Evolutionary conservation across 2,113 vertebrate species (phyloP).

Genomic region (Tretioscincus oriximinensis): DNA sequence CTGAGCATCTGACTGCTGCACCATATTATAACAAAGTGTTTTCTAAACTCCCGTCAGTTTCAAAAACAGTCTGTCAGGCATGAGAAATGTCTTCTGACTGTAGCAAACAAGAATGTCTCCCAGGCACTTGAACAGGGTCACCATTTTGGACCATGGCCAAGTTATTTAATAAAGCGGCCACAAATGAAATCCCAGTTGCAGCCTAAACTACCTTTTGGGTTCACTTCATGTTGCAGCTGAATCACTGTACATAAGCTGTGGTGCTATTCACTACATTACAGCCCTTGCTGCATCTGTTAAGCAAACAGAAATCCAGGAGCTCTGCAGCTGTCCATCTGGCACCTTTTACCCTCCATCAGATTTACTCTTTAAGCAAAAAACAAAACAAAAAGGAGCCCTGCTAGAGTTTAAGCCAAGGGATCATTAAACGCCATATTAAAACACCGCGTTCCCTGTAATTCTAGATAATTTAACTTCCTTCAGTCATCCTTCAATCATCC

Average conservation of each 20-base stretch:
- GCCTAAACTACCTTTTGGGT: not conserved
- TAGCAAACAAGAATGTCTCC: not conserved
- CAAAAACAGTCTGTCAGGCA: not conserved
- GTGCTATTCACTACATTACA: not conserved
- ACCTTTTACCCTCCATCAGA: slow-evolving; percentile 15
- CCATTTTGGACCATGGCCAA: not conserved
- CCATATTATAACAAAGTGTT: not conserved
- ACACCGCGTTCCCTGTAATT: slow-evolving; percentile 20
- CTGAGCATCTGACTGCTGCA: not conserved
- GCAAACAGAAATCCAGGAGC: slow-evolving; percentile 4
- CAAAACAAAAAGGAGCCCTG: not conserved
- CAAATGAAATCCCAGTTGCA: not conserved
- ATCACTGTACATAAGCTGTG: not conserved
- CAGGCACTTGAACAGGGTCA: not conserved
- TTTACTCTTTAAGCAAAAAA: not conserved
- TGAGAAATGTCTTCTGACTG: not conserved
- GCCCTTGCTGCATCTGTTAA: not conserved
- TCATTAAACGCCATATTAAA: slow-evolving; percentile 34
- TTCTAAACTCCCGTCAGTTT: not conserved
- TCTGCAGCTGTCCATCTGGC: not conserved
- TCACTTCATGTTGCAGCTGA: not conserved
- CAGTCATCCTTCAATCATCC: slow-evolving; percentile 28
- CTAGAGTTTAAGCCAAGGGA: slow-evolving; percentile 4
- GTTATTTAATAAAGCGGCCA: not conserved
- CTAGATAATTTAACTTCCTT: slow-evolving; percentile 20